A percentile compares a stretch with the other conserved stretches of the same genome.
These are phyloP conservation scores for Sinocyclocheilus grahami DNA, from an alignment of 2,113 vertebrate genomes.

Conservation along the genomic window DNA sequence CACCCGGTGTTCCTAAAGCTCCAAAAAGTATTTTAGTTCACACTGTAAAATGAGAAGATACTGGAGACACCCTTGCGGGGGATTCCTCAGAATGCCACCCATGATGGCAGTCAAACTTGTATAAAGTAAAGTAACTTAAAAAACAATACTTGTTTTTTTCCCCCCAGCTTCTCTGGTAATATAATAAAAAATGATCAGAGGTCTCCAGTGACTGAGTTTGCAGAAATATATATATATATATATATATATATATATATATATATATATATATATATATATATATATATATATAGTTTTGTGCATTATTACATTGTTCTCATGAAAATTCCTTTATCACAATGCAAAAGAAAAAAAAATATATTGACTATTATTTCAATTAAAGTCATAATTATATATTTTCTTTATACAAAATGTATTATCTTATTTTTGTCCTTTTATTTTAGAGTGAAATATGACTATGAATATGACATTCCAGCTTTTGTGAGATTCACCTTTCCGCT, in stretches of 20 bases:
- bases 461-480: no score
- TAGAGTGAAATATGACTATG: no score
- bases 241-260: no score
- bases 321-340: no score
- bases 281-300: no score
- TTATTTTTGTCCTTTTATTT: not conserved
- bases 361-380: no score
- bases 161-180: not conserved
- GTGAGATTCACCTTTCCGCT: not conserved
- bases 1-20: not conserved
- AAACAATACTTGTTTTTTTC: not conserved
- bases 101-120: not conserved
- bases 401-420: not conserved
- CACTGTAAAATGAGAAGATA: not conserved
- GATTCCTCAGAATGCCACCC: slow-evolving; percentile 23
- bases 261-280: no score
- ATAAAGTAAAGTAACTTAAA: not conserved
- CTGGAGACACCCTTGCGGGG: not conserved
- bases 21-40: not conserved
- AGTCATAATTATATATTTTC: no score
- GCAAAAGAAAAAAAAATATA: no score
- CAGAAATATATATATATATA: not conserved
- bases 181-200: slow-evolving; percentile 19
- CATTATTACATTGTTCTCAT: no score
- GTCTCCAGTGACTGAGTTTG: slow-evolving; percentile 5